Percentiles rank a stretch among this genome's conserved stretches.
Conservation (phyloP, 2,888 invertebrate genomes). For the Apamea epomidion region DNA sequence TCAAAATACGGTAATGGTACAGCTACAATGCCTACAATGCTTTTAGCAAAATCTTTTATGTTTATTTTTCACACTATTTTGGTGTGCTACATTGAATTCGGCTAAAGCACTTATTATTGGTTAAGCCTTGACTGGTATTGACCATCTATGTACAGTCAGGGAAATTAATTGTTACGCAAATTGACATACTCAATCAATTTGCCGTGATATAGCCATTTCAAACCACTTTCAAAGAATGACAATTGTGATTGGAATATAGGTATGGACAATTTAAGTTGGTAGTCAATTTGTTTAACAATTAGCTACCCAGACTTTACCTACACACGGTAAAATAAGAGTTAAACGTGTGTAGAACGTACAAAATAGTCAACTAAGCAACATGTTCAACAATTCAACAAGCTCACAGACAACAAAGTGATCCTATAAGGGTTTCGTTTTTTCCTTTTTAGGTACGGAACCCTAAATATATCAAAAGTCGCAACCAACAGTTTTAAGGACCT, state of each 20-base stretch:
- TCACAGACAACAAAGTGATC: no score
- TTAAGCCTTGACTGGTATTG: neutral
- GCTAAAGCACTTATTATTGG: neutral
- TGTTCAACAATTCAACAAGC: neutral
- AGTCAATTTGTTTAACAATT: neutral
- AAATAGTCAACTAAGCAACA: neutral
- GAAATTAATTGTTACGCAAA: neutral
- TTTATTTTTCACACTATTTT: neutral
- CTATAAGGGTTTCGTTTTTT: no score
- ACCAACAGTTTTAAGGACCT: neutral
- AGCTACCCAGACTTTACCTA: neutral
- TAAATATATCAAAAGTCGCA: no score
- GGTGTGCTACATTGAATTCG: neutral
- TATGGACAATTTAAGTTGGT: neutral
- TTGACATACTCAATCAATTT: no score
- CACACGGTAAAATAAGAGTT: neutral
- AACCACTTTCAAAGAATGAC: neutral
- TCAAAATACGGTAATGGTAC: neutral
- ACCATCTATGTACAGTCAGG: neutral
- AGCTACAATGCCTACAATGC: neutral
- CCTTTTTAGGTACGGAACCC: no score
- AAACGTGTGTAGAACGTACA: neutral
- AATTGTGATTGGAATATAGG: neutral
- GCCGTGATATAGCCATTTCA: neutral
- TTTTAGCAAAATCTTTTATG: conserved; percentile 3